Percentiles rank a stretch among this genome's conserved stretches.
phyloP scores from a whole-genome alignment of 2,888 invertebrate species.

The Dolichomitus sp. region DNA sequence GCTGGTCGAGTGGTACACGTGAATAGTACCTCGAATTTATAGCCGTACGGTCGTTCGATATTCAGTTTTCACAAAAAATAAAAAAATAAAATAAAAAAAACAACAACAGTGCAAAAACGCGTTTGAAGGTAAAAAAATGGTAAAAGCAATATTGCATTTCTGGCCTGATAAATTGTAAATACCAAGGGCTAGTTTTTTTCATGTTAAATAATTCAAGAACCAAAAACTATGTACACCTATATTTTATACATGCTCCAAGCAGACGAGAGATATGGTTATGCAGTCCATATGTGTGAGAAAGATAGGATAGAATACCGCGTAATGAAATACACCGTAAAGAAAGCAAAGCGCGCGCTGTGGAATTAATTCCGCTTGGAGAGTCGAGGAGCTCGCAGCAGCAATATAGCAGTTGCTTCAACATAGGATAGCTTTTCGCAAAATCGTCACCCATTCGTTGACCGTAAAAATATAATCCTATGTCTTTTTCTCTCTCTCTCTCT shows the following conservation, averaged over 20 bases:
- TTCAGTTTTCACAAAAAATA: background rate
- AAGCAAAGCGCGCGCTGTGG: conserved; percentile 17
- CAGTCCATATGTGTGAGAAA: background rate
- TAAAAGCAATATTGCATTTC: conserved; percentile 25
- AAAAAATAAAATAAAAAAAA: background rate
- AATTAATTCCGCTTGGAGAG: conserved; percentile 32
- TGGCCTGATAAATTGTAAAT: conserved; percentile 34
- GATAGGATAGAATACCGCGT: conserved; percentile 18
- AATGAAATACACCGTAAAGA: conserved; percentile 24
- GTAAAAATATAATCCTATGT: conserved; percentile 36
- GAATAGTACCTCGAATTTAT: conserved; percentile 18
- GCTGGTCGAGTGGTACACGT: background rate
- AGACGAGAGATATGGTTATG: conserved; percentile 1
- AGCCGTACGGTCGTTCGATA: conserved; percentile 3
- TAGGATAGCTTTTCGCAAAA: conserved; percentile 25
- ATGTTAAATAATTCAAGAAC: conserved; percentile 27
- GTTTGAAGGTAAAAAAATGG: conserved; percentile 11
- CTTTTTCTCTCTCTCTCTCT: background rate
- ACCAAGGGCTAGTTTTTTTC: conserved; percentile 1
- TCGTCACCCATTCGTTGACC: conserved; percentile 44
- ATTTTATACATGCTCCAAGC: background rate
- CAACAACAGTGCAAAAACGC: background rate
- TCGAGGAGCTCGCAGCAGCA: background rate
- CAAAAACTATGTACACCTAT: background rate
- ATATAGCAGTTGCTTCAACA: background rate